phyloP scores from a whole-genome alignment of 2,797 vertebrate genomes.

The Hipposideros larvatus region DNA sequence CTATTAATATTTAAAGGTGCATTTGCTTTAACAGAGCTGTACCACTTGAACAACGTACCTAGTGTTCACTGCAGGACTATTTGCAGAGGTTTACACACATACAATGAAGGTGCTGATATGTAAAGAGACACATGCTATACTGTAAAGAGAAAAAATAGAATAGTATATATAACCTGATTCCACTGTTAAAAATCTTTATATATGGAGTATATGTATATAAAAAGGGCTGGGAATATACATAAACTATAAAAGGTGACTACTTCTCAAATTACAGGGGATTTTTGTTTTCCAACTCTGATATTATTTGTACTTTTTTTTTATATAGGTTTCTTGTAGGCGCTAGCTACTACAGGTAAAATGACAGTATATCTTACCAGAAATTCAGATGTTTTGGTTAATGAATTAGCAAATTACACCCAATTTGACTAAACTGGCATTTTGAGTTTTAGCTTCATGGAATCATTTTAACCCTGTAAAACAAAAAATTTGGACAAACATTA shows the following conservation, averaged over 20 bases:
- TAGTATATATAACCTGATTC: background rate
- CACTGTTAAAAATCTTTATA: background rate
- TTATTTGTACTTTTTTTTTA: background rate
- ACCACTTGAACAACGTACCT: too few species aligned
- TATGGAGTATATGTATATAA: background rate
- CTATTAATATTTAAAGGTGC: background rate
- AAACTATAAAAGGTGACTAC: background rate
- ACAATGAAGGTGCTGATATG: background rate
- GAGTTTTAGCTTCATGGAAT: background rate
- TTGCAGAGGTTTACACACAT: background rate
- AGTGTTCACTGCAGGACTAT: too few species aligned
- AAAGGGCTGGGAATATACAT: background rate
- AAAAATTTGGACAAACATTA: background rate
- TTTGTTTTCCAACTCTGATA: background rate
- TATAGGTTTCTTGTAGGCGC: background rate
- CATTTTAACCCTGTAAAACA: background rate
- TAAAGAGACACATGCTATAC: background rate
- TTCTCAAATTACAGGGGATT: background rate
- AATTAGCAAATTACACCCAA: conserved; percentile 16
- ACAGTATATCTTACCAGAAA: background rate
- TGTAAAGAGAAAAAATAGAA: background rate
- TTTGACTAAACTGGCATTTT: background rate
- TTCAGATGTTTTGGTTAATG: background rate
- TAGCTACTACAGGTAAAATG: background rate
- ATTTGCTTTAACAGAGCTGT: background rate